Conservation (phyloP, 2,888 invertebrate species). For the Polydrusus tereticollis region DNA sequence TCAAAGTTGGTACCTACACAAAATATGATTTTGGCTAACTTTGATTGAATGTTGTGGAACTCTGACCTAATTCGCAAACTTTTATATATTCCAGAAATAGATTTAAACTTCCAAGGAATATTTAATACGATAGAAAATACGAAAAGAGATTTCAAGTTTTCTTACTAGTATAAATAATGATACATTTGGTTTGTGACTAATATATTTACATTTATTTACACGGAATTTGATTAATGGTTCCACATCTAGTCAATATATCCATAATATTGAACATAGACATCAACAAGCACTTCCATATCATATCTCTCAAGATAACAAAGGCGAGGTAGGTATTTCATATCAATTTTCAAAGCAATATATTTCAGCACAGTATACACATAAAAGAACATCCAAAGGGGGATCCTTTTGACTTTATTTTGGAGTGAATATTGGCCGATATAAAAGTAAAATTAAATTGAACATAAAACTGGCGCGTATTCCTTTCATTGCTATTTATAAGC, state of each 20-base stretch:
- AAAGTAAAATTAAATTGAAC: conserved; percentile 7
- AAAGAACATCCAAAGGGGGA: conserved; percentile 10
- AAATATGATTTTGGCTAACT: not conserved
- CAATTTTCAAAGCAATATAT: conserved; percentile 12
- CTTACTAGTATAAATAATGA: no score
- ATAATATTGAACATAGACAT: not conserved
- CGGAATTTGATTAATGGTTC: no score
- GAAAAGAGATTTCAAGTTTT: no score
- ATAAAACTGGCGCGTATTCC: conserved; percentile 9
- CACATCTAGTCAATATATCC: not conserved
- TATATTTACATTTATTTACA: no score
- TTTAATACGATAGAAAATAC: no score
- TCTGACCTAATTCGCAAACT: conserved; percentile 5
- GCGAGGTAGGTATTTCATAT: not conserved
- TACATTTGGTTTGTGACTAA: no score
- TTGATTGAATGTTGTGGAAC: conserved; percentile 13
- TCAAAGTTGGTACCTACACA: not conserved
- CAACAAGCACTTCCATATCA: not conserved
- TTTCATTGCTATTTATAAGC: not conserved
- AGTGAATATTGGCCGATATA: conserved; percentile 10
- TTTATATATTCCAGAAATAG: not conserved
- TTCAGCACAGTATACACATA: conserved; percentile 8
- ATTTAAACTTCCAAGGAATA: not conserved
- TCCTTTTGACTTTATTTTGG: conserved; percentile 6
- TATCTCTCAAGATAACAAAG: conserved; percentile 6